These are phyloP conservation scores for Ophioninae sp. DNA, from an alignment of 2,888 invertebrate genomes.

Conservation along the genomic window DNA sequence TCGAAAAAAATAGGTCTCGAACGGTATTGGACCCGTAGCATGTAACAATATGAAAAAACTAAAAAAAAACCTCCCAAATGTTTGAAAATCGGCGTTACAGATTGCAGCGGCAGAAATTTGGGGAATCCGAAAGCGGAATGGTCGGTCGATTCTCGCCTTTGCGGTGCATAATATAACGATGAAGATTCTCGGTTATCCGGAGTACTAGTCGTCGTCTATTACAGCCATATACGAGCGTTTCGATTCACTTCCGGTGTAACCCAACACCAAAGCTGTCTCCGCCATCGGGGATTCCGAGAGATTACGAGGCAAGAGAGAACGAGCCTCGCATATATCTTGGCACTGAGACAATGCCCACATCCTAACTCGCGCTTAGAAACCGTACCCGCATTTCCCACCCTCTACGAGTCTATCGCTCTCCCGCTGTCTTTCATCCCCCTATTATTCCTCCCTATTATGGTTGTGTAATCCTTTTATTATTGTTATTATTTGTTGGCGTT, in stretches of 20 bases:
- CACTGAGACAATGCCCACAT: conserved; percentile 45
- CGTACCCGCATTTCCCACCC: neutral
- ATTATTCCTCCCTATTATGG: neutral
- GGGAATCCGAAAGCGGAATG: neutral
- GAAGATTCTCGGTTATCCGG: conserved; percentile 39
- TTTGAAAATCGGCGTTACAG: neutral
- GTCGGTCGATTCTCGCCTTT: conserved; percentile 39
- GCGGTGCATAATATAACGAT: conserved; percentile 30
- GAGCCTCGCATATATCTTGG: conserved; percentile 34
- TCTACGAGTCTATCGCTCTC: neutral
- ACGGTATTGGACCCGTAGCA: no score
- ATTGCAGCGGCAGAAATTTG: conserved; percentile 17
- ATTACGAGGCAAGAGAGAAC: conserved; percentile 49
- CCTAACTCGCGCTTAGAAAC: conserved; percentile 31
- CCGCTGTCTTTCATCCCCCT: neutral
- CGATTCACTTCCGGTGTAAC: conserved; percentile 30
- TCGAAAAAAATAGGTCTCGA: no score
- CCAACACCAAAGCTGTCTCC: conserved; percentile 34
- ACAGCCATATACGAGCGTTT: conserved; percentile 38
- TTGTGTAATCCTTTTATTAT: neutral
- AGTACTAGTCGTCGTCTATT: conserved; percentile 27
- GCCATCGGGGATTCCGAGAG: conserved; percentile 49
- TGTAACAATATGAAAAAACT: neutral
- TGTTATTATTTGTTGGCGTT: conserved; percentile 36
- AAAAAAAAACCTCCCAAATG: neutral